phyloP scores from a whole-genome alignment of 2,888 invertebrate species.

The Himalopsyche kuldschensis region DNA sequence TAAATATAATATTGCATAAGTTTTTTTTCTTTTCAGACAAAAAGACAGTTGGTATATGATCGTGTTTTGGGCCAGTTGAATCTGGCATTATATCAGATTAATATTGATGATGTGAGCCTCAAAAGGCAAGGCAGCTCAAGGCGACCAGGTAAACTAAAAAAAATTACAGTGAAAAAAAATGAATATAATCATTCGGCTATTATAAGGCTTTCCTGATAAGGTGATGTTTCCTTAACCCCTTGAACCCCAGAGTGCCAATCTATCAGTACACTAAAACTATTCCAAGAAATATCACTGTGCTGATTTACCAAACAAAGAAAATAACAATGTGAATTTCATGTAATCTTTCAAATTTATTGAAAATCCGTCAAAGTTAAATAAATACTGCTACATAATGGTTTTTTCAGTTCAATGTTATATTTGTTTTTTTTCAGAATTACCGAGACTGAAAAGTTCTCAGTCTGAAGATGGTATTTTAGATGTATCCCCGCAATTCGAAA shows the following conservation, averaged over 20 bases:
- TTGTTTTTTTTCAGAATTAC: constrained; percentile 41
- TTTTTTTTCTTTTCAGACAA: constrained; percentile 37
- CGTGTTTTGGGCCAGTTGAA: constrained; percentile 72
- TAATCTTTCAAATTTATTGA: too few species aligned
- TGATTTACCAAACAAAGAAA: too few species aligned
- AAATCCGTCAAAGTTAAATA: too few species aligned
- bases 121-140: constrained; percentile 38
- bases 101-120: constrained; percentile 54
- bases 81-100: constrained; percentile 69
- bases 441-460: constrained; percentile 31
- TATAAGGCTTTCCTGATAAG: too few species aligned
- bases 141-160: constrained; percentile 34
- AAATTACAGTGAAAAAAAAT: too few species aligned
- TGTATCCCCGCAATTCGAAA: constrained; percentile 55
- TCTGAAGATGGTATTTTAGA: constrained; percentile 55
- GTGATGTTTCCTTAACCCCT: too few species aligned
- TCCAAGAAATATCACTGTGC: too few species aligned
- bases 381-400: not conserved
- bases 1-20: too few species aligned
- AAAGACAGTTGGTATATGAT: constrained; percentile 65
- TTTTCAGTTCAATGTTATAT: constrained; percentile 4
- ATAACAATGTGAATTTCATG: too few species aligned
- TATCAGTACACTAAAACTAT: too few species aligned
- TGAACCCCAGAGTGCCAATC: too few species aligned
- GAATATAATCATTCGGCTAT: too few species aligned